phyloP scores from a whole-genome alignment of 2,797 vertebrate species.

The Kryptolebias ocellatus region DNA sequence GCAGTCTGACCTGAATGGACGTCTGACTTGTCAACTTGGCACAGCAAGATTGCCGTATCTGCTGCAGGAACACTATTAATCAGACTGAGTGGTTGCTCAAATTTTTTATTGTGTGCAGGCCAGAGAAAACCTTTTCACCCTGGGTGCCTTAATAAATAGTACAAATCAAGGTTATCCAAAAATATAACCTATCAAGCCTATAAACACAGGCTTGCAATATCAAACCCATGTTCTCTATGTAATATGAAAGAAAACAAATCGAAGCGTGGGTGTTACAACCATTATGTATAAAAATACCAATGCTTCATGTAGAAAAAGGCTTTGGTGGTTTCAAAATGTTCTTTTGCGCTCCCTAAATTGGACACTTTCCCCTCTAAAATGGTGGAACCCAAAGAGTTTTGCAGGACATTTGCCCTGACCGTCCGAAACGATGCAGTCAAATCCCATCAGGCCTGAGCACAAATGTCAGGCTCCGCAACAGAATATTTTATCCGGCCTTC shows the following conservation, averaged over 20 bases:
- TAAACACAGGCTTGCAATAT: not conserved
- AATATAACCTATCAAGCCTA: not conserved
- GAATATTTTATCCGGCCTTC: slow-evolving; percentile 48
- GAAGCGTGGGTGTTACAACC: no score
- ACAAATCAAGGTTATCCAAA: not conserved
- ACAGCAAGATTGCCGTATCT: slow-evolving; percentile 59
- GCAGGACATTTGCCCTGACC: slow-evolving; percentile 34
- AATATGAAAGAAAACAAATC: no score
- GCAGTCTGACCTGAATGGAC: slow-evolving; percentile 65
- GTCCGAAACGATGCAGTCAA: slow-evolving; percentile 23
- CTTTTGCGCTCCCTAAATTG: not conserved
- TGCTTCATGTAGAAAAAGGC: no score
- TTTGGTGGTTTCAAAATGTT: not conserved
- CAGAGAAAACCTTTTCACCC: slow-evolving; percentile 18
- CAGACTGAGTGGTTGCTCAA: slow-evolving; percentile 43
- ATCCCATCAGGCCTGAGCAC: slow-evolving; percentile 33
- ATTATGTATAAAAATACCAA: no score
- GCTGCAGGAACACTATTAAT: slow-evolving; percentile 55
- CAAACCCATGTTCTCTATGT: no score
- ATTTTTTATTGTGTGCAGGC: slow-evolving; percentile 37
- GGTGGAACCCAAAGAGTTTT: slow-evolving; percentile 10
- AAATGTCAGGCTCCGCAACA: slow-evolving; percentile 55
- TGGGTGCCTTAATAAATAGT: slow-evolving; percentile 8
- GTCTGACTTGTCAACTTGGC: slow-evolving; percentile 58
- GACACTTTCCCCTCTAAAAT: not conserved